Conservation (phyloP, 1,140 invertebrate genomes). For the Tetramorium simillimum region DNA sequence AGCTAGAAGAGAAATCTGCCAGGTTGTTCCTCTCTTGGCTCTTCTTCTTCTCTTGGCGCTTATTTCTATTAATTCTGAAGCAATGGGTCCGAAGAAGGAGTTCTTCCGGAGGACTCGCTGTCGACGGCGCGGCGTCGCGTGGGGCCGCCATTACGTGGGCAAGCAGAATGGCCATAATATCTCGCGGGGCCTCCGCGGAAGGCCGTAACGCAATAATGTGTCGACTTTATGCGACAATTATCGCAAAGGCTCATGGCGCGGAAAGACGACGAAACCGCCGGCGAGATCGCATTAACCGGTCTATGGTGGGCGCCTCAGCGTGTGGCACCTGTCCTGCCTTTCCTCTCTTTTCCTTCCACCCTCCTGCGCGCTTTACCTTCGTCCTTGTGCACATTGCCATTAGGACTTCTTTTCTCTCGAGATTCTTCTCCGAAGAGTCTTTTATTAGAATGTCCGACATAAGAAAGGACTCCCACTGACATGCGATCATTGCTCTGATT, state of each 20-base stretch:
- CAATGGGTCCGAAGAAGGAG: slow-evolving; percentile 9
- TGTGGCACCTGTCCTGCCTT: slow-evolving; percentile 80
- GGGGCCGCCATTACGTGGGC: slow-evolving; percentile 75
- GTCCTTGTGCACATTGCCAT: neutral
- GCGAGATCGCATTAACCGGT: slow-evolving; percentile 78
- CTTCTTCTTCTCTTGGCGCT: neutral
- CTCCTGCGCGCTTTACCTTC: neutral
- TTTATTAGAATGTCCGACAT: neutral
- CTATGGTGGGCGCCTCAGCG: slow-evolving; percentile 78
- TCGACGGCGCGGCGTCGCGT: slow-evolving; percentile 72
- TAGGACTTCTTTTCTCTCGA: neutral
- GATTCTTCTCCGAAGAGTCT: slow-evolving; percentile 30
- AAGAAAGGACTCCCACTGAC: slow-evolving; percentile 7
- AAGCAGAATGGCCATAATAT: slow-evolving; percentile 77
- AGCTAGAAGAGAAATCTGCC: slow-evolving; percentile 23
- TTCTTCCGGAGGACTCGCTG: slow-evolving; percentile 43
- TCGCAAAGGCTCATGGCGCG: slow-evolving; percentile 78
- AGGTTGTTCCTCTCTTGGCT: neutral
- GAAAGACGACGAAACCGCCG: slow-evolving; percentile 75
- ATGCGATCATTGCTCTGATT: slow-evolving; percentile 5
- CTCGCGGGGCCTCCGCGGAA: slow-evolving; percentile 73
- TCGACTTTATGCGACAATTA: slow-evolving; percentile 84
- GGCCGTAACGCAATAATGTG: slow-evolving; percentile 83
- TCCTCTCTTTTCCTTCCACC: neutral
- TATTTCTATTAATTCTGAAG: slow-evolving; percentile 64